phyloP scores from a whole-genome alignment of 2,888 invertebrate genomes.

The Cantharis flavilabris region DNA sequence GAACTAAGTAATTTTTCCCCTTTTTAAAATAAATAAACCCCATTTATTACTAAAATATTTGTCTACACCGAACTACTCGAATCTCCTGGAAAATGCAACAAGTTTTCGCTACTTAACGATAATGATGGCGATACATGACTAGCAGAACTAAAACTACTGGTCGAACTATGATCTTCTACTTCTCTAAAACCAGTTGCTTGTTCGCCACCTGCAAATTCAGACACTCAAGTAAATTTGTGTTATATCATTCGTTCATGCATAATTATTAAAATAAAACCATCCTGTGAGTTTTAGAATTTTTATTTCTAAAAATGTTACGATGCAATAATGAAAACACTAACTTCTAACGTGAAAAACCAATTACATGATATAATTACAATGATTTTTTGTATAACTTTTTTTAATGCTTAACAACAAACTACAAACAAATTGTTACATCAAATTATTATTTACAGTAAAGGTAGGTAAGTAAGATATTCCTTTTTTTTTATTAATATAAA shows the following conservation, averaged over 20 bases:
- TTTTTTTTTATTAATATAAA: neutral
- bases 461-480: neutral
- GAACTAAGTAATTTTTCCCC: neutral
- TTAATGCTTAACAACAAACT: neutral
- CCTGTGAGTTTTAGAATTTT: neutral
- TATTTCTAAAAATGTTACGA: neutral
- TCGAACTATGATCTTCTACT: conserved; percentile 77
- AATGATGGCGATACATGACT: conserved; percentile 81
- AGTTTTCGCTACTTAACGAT: conserved; percentile 74
- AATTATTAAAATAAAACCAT: neutral
- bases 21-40: neutral
- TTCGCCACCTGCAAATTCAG: conserved; percentile 57
- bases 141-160: conserved; percentile 81
- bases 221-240: neutral
- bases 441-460: neutral
- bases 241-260: neutral
- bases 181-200: conserved; percentile 66
- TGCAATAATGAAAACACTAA: neutral
- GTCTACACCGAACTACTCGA: conserved; percentile 68
- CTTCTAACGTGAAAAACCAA: neutral
- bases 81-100: conserved; percentile 79
- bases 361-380: neutral
- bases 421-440: neutral
- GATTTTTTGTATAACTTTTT: neutral
- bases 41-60: neutral